Evolutionary conservation across 2,888 invertebrate genomes (phyloP), one percentile per base, ranked within the genome.

Genomic region (Hyles lineata): DNA sequence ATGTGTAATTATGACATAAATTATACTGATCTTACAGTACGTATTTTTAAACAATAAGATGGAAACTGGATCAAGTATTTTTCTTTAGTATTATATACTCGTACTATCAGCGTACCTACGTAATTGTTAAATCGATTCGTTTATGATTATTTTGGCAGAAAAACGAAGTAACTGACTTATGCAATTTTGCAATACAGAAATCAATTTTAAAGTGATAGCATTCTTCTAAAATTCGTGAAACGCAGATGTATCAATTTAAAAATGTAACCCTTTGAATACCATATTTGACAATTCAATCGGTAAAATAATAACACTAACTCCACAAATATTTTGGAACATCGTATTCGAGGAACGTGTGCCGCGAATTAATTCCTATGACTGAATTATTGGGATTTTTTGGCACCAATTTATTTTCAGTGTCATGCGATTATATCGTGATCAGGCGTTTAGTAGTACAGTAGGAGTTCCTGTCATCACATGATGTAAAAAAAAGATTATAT

Each of bases 1-100:
- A 67, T 15, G 43, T 50, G 15, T 67, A 23, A 67, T 67, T 67
- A 43, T 67, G 50, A 50, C 17, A 67, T 67, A 50, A 67, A 67
- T 67, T 50, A 23, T 15, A 67, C 23, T 50, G 67, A 50, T 67
- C 17, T 35, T 63, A 11, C 21, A 23, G 50, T 23, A 15, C 17
- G 23, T 19, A 17, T 52, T 70, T 3, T 25, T 17, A 23, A 50
- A 23, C 43, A 67, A 50, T 23, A 23, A 11, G 35, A 21, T 63
- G 21, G 9, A 9, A 63, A 63, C 43, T 63, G 63, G 9, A 15
- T 35, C 23, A 25, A 60, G 17, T 60, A 25, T 11, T 43, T 43
- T 43, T 43, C 11, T 43, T 43, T 55, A 7, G 6, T 55, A 55
- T n/a, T 55, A n/a, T 5, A n/a, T 55, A n/a, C 17, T 17, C 17